phyloP scores from a whole-genome alignment of 1,140 invertebrate genomes.

The Drosophila albomicans region DNA sequence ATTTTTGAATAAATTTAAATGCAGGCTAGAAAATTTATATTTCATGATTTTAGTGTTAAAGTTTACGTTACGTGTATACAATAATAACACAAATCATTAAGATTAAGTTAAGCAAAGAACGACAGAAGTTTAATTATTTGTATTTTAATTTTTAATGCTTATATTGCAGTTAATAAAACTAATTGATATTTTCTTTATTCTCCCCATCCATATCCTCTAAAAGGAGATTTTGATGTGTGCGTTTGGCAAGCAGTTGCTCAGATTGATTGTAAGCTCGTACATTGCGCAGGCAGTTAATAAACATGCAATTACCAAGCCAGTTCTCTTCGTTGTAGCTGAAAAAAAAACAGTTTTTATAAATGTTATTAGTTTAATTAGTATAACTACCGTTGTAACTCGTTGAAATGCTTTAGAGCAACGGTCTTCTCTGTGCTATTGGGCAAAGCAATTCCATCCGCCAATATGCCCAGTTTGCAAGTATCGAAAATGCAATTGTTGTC shows the following conservation, averaged over 20 bases:
- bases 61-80: no score
- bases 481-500: conserved; percentile 57
- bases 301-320: conserved; percentile 56
- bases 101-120: no score
- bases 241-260: conserved; percentile 58
- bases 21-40: no score
- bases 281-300: conserved; percentile 50
- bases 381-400: conserved; percentile 56
- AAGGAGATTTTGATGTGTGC: conserved; percentile 47
- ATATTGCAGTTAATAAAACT: conserved; percentile 24
- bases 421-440: conserved; percentile 33
- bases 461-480: conserved; percentile 60
- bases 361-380: not conserved
- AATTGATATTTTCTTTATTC: conserved; percentile 66
- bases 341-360: not conserved
- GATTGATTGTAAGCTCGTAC: conserved; percentile 52
- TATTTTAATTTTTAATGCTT: conserved; percentile 10
- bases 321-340: conserved; percentile 61
- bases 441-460: conserved; percentile 44
- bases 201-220: conserved; percentile 59
- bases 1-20: no score
- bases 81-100: no score
- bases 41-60: no score
- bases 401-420: conserved; percentile 36
- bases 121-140: not conserved